Base-by-base conservation (phyloP, 2,113 vertebrate genomes). In the Laterallus jamaicensis region DNA sequence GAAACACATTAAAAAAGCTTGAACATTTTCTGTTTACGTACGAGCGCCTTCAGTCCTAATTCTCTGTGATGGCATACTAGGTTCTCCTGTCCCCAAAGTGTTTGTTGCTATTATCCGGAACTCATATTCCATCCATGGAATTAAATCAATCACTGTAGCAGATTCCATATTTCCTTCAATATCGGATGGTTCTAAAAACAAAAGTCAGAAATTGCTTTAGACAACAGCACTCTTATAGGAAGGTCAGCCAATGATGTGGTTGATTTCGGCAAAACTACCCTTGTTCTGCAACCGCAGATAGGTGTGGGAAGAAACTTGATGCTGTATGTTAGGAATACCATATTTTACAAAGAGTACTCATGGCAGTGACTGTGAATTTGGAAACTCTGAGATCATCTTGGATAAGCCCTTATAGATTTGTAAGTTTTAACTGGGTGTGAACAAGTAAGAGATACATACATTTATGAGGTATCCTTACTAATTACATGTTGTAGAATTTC, bases 101-200 rank as follows among this genome's bases (percentile, higher is more conserved):
- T 99, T 99, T 73, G 98, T 99, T 80, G 99, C 99, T 47, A 98
- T 98, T 86, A 99, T 98, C 22, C 99, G 98, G 97, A 99, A 99
- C 96, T 99, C 99, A 71, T 99, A 99, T n/a, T 99, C 98, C 89
- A 98, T 99, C 99, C 99, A 99, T 3, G 99, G 99, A 75, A 98
- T 98, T 97, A 99, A 97, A 94, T 99, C 98, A 15, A 99, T 97
- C 74, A 99, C 99, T n/a, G 94, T 99, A 82, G 98, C 98, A 8
- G 93, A 97, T 86, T 99, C 99, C 93, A 98, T 97, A 64, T 99
- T 99, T 77, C 99, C 99, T 97, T 99, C 99, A 86, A 99, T 98
- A 84, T 98, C 97, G 59, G 97, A 92, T 29, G 99, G 99, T 86
- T 98, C 99, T 99, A 83, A 93, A 95, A 49, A 39, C 39, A 39